Conservation (phyloP, 2,888 invertebrate genomes). For the Hyposoter didymator region DNA sequence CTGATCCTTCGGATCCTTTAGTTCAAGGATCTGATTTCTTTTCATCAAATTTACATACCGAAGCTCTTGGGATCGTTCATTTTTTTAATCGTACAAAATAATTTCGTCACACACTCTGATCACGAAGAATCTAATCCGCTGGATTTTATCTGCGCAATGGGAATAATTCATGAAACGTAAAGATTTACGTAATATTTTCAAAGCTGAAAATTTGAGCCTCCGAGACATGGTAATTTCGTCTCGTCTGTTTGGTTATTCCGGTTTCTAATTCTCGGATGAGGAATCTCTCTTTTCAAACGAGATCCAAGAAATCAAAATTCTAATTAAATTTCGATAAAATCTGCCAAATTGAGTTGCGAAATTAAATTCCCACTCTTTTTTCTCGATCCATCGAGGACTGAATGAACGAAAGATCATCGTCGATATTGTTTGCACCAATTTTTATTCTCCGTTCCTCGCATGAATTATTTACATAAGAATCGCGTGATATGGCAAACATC, state of each 20-base stretch:
- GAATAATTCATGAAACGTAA: neutral
- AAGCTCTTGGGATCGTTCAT: neutral
- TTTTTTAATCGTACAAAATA: neutral
- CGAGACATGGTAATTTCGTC: neutral
- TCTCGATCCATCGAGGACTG: slow-evolving; percentile 25
- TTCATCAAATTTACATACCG: neutral
- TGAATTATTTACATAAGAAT: slow-evolving; percentile 33
- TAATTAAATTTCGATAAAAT: no score
- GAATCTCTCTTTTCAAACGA: neutral
- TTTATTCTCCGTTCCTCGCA: neutral
- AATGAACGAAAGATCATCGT: slow-evolving; percentile 38
- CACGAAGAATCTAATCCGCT: neutral
- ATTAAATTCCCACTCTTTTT: neutral
- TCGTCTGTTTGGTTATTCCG: neutral
- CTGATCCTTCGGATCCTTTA: no score
- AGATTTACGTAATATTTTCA: neutral
- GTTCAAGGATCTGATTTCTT: neutral
- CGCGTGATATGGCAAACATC: slow-evolving; percentile 66
- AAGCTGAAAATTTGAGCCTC: neutral
- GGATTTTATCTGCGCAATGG: neutral
- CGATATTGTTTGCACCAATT: slow-evolving; percentile 38
- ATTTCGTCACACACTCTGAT: neutral
- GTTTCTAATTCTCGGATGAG: neutral
- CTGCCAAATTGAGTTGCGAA: neutral
- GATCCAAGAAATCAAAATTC: neutral